A percentile compares a stretch with the other conserved stretches of the same genome.
Conservation (phyloP, 2,797 vertebrate genomes). For the Bovichtus diacanthus region DNA sequence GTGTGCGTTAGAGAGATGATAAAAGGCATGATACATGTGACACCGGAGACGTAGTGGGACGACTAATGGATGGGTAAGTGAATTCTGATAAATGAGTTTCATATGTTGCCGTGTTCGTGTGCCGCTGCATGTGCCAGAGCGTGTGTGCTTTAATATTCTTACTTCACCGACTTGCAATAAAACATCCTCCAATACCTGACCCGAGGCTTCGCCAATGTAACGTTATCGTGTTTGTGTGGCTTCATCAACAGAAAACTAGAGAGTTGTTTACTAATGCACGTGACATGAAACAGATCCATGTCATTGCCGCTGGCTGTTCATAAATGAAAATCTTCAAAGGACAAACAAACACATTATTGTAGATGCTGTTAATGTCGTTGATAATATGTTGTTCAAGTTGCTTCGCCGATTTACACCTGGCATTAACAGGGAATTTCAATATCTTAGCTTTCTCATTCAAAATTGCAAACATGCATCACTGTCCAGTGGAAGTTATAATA, state of each 20-base stretch:
- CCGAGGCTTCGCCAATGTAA: slow-evolving; percentile 42
- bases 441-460: background rate
- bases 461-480: no score
- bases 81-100: slow-evolving; percentile 72
- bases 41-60: slow-evolving; percentile 39
- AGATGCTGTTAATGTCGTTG: slow-evolving; percentile 30
- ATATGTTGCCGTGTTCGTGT: slow-evolving; percentile 35
- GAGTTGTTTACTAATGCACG: slow-evolving; percentile 56
- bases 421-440: background rate
- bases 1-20: slow-evolving; percentile 33
- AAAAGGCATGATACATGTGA: slow-evolving; percentile 50
- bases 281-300: slow-evolving; percentile 45
- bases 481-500: no score
- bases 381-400: slow-evolving; percentile 12
- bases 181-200: slow-evolving; percentile 17
- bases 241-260: slow-evolving; percentile 34
- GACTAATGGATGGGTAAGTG: slow-evolving; percentile 68
- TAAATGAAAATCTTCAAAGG: slow-evolving; percentile 45
- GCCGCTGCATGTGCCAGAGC: background rate
- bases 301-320: slow-evolving; percentile 55
- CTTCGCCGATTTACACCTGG: background rate
- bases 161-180: slow-evolving; percentile 57
- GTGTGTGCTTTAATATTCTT: slow-evolving; percentile 54
- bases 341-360: slow-evolving; percentile 21
- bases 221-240: slow-evolving; percentile 34